Evolutionary conservation across 1,140 invertebrate genomes (phyloP).

Genomic region (Meteorus sp.): DNA sequence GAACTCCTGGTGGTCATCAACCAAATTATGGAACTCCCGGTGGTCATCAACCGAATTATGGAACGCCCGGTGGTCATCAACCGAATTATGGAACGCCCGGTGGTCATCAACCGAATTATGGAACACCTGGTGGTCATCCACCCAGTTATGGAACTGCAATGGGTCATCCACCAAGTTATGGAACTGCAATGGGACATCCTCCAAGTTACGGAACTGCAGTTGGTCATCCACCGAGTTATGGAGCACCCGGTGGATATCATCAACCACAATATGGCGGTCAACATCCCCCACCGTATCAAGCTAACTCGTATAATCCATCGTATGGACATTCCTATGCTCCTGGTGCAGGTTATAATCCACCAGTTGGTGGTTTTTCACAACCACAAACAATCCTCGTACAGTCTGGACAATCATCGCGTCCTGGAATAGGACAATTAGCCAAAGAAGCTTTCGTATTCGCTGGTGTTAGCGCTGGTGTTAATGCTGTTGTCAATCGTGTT

Average conservation of each 20-base stretch:
- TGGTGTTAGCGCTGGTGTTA: constrained; percentile 53
- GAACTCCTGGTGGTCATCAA: no score
- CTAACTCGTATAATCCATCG: constrained; percentile 39
- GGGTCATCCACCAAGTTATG: no score
- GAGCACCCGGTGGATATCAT: constrained; percentile 20
- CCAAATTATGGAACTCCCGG: no score
- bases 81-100: no score
- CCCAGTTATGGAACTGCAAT: no score
- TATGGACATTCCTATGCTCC: constrained; percentile 35
- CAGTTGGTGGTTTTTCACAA: constrained; percentile 34
- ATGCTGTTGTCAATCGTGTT: constrained; percentile 52
- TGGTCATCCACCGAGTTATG: constrained; percentile 1
- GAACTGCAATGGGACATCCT: no score
- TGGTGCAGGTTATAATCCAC: constrained; percentile 34
- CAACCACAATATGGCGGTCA: not conserved
- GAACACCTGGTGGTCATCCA: no score
- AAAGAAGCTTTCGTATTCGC: constrained; percentile 57
- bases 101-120: no score
- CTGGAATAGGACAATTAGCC: constrained; percentile 54
- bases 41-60: no score
- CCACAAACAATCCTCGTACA: constrained; percentile 46
- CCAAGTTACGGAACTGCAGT: no score
- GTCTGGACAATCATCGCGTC: constrained; percentile 36
- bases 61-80: no score
- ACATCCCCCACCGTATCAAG: constrained; percentile 12